Conservation (phyloP, 2,888 invertebrate genomes). For the Hypolimnas misippus region DNA sequence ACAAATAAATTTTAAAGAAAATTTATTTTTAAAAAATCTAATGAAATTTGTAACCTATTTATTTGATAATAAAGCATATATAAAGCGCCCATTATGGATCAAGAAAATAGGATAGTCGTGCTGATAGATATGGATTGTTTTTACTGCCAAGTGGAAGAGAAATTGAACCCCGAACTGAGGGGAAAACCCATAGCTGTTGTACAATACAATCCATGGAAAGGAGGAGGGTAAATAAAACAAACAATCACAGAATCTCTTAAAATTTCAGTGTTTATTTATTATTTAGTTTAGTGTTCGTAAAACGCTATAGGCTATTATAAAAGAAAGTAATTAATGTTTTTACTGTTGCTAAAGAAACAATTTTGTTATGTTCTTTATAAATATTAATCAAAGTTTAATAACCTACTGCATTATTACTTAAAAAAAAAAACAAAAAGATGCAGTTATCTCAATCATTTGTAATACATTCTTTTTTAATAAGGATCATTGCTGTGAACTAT, state of each 20-base stretch:
- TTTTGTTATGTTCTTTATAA: too few species aligned
- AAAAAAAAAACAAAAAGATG: neutral
- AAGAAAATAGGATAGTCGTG: constrained; percentile 88
- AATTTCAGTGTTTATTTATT: too few species aligned
- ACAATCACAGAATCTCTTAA: neutral
- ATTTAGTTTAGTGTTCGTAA: too few species aligned
- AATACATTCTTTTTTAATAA: too few species aligned
- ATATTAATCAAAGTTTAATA: too few species aligned
- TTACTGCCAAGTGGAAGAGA: constrained; percentile 99
- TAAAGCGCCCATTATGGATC: constrained; percentile 61
- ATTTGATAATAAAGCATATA: neutral
- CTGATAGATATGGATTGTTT: constrained; percentile 99
- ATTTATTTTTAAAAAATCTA: neutral
- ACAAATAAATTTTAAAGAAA: neutral
- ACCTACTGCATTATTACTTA: too few species aligned
- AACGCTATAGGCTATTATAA: too few species aligned
- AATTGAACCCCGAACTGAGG: constrained; percentile 90
- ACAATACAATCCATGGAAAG: constrained; percentile 96
- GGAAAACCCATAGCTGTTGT: constrained; percentile 98
- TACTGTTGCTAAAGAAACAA: too few species aligned
- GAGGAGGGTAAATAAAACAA: constrained; percentile 89
- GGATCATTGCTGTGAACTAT: constrained; percentile 99
- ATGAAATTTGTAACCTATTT: neutral
- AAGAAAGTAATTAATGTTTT: too few species aligned
- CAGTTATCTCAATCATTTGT: too few species aligned